A percentile compares a stretch with the other conserved stretches of the same genome.
Conservation (phyloP, 2,797 vertebrate species). For the Tapera naevia region DNA sequence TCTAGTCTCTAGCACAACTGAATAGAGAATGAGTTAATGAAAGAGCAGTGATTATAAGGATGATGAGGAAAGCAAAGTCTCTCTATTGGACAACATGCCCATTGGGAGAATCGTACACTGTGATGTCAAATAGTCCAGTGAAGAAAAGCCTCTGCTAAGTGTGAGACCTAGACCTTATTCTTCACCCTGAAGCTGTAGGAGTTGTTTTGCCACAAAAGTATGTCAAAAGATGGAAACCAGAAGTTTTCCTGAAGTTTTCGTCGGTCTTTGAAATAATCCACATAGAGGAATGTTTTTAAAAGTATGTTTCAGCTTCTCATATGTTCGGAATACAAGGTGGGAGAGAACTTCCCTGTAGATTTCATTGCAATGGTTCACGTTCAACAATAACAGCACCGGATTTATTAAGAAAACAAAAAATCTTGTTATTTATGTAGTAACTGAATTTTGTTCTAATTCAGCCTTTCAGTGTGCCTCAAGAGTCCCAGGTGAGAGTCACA, state of each 20-base stretch:
- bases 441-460: neutral
- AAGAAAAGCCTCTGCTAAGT: neutral
- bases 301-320: neutral
- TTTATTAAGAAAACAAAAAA: neutral
- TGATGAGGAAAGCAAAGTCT: neutral
- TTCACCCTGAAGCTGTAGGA: neutral
- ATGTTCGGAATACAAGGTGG: neutral
- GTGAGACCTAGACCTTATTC: neutral
- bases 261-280: neutral
- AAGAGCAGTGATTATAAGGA: neutral
- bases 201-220: neutral
- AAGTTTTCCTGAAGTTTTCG: neutral
- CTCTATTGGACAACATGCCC: neutral
- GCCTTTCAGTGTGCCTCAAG: neutral
- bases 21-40: neutral
- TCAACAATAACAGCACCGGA: neutral
- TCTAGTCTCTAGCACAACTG: neutral
- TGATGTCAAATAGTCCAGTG: neutral
- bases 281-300: neutral
- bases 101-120: neutral
- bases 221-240: neutral
- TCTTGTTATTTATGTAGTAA: neutral
- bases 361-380: neutral
- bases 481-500: neutral
- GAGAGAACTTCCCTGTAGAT: neutral